phyloP scores from a whole-genome alignment of 2,888 invertebrate genomes.

The Morpho helenor region DNA sequence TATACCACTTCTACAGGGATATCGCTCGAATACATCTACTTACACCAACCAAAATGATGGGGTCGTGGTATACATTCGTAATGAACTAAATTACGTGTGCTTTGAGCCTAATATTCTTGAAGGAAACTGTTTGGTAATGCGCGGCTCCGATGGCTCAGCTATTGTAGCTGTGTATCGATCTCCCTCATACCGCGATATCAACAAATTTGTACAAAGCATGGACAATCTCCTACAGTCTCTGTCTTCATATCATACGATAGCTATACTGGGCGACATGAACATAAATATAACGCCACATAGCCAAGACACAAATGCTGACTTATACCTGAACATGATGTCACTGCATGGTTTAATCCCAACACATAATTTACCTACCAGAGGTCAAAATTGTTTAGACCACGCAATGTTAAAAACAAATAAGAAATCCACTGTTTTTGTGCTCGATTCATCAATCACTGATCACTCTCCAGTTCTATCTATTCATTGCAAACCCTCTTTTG shows the following conservation, averaged over 20 bases:
- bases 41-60: constrained; percentile 1
- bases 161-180: neutral
- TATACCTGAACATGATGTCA: neutral
- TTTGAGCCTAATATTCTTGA: neutral
- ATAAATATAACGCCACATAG: neutral
- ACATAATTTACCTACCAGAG: neutral
- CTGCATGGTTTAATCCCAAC: neutral
- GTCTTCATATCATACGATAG: neutral
- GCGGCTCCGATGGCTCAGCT: neutral
- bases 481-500: neutral
- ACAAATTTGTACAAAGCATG: neutral
- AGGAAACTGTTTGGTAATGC: neutral
- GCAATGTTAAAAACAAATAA: neutral
- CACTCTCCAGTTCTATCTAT: neutral
- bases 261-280: neutral
- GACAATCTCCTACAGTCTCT: neutral
- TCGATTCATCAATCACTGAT: neutral
- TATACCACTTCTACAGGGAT: neutral
- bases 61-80: neutral
- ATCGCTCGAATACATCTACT: neutral
- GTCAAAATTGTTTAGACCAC: neutral
- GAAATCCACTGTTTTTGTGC: neutral
- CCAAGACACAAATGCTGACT: neutral
- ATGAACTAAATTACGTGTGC: neutral
- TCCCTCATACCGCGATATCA: neutral